phyloP scores from a whole-genome alignment of 2,797 vertebrate species.

The Cirrhinus mrigala region DNA sequence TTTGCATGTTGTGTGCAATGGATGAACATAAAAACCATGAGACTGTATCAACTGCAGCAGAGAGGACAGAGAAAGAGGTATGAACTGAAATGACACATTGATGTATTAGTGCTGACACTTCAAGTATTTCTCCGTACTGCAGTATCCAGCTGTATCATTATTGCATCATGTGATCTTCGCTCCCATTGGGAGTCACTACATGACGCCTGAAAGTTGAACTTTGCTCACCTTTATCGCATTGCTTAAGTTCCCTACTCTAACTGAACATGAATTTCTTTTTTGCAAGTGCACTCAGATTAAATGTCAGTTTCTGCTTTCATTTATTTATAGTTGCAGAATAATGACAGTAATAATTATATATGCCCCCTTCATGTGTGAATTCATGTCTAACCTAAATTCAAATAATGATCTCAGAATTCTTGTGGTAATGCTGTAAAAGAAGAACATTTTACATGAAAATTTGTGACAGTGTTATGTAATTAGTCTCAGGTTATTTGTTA shows the following conservation, averaged over 20 bases:
- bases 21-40: constrained; percentile 16
- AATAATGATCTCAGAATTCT: background rate
- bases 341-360: background rate
- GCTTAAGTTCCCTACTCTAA: background rate
- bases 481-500: too few relatives aligned
- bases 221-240: too few relatives aligned
- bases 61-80: background rate
- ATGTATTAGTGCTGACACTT: background rate
- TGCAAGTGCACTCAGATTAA: background rate
- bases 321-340: background rate
- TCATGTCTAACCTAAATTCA: too few relatives aligned
- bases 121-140: background rate
- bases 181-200: background rate
- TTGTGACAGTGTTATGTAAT: too few relatives aligned
- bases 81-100: background rate
- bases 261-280: background rate
- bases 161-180: background rate
- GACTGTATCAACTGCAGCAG: constrained; percentile 2
- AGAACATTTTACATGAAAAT: too few relatives aligned
- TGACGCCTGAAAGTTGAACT: background rate
- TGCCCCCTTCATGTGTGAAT: too few relatives aligned
- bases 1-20: constrained; percentile 12
- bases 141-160: background rate
- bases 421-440: too few relatives aligned
- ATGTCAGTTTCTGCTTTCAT: background rate